Base-by-base conservation (phyloP, 2,797 vertebrate genomes). In the Tokudaia tokunoshimensis region DNA sequence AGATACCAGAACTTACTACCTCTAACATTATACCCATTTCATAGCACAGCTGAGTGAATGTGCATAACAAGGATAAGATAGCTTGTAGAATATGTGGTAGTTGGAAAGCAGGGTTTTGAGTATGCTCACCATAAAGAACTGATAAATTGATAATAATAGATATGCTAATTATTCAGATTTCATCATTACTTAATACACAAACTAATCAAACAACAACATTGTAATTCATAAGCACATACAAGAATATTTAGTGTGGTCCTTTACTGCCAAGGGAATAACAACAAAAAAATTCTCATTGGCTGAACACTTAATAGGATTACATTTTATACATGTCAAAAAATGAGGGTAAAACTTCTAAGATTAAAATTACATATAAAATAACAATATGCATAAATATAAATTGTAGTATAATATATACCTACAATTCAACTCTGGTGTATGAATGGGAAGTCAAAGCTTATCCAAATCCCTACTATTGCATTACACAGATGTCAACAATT, bases 281-380 rank as follows among this genome's bases (percentile, higher is more conserved):
- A 34, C 63, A 93, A 78, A 72, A 0, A 24, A 34, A 47, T 59
- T 96, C 94, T 78, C 63, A n/a, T 61, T 78, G 44, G 4, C 22
- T 90, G 29, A 87, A 74, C 55, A 72, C 41, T 59, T 78, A 86
- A 50, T 87, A 13, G 80, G 55, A 94, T 88, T 41, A 92, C 74
- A 47, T 82, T 92, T 87, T 63, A 89, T 67, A 72, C 84, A 65
- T 80, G 55, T 63, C 76, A 91, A 63, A 93, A 93, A 91, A 94
- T 41, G 37, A 34, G 47, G 92, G 31, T 83, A 44, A 92, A 89
- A 80, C 89, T 91, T 29, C 59, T 65, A 91, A 86, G 44, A 91
- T 50, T 41, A 37, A 55, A 94, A 37, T 10, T 87, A 91, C 13
- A 50, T 9, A 88, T 20, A 91, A 92, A 93, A 87, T 67, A 76